Conservation (phyloP, 1,140 invertebrate genomes). For the Lepidostoma basale region DNA sequence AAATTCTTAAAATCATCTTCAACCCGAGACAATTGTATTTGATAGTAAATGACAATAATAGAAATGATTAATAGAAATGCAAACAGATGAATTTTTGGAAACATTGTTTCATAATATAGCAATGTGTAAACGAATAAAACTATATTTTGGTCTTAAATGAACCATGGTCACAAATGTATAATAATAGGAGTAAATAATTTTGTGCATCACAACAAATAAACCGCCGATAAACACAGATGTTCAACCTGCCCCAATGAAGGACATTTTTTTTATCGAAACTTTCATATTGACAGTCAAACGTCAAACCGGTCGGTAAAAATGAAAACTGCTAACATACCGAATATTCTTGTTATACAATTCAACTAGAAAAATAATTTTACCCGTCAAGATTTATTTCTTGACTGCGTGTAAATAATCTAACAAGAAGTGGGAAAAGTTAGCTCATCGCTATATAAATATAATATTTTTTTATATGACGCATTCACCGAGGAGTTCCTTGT, state of each 20-base stretch:
- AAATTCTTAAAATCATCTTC: slow-evolving; percentile 33
- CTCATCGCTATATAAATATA: too few relatives aligned
- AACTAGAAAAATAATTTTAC: too few relatives aligned
- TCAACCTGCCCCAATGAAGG: not conserved
- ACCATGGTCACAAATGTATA: not conserved
- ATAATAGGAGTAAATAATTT: not conserved
- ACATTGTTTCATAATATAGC: slow-evolving; percentile 29
- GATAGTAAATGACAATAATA: slow-evolving; percentile 32
- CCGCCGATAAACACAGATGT: not conserved
- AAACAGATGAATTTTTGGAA: slow-evolving; percentile 27
- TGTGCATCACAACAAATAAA: not conserved
- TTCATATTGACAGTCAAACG: slow-evolving; percentile 13
- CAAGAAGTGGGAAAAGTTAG: too few relatives aligned
- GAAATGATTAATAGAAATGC: slow-evolving; percentile 22
- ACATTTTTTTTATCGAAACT: slow-evolving; percentile 10
- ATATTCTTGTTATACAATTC: too few relatives aligned
- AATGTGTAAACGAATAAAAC: not conserved
- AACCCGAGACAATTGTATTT: slow-evolving; percentile 31
- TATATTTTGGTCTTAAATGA: not conserved
- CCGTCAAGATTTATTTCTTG: too few relatives aligned
- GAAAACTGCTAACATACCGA: not conserved
- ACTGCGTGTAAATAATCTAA: too few relatives aligned
- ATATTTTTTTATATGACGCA: too few relatives aligned
- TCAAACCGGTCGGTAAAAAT: slow-evolving; percentile 5
- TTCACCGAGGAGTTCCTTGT: too few relatives aligned